Base-by-base conservation (phyloP, 2,797 vertebrate species). In the Myotis findleyi region DNA sequence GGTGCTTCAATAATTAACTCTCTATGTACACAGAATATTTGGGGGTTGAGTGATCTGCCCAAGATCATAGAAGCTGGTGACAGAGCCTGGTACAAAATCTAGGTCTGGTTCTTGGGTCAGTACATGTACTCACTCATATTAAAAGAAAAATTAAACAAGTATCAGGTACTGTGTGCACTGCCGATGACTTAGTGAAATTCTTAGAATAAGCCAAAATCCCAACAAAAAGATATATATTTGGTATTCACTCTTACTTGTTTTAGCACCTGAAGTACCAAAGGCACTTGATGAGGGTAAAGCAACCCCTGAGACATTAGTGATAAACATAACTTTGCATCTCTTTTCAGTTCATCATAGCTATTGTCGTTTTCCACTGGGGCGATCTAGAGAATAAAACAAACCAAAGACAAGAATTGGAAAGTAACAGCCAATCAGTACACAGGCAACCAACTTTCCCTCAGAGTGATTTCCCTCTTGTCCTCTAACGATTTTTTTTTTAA, bases 221-320 rank as follows among this genome's bases (percentile, higher is more conserved):
- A 84, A 72, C 8, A 9, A 75, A 80, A 81, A 66, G 23, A 6
- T 25, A 76, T 49, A 59, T 62, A 66, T 27, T 53, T 16, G 7
- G n/a, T 38, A 68, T 33, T 30, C 18, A 59, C 44, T 98, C 44
- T 98, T 96, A 99, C 99, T 99, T 99, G 99, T 98, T 99, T 98
- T 97, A 99, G 98, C 96, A 99, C 98, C 97, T 97, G 97, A 97
- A 99, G 99, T 96, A 99, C 99, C 99, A 99, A 99, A 97, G 99
- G 99, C 98, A 99, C 99, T 98, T 99, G 99, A 91, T 99, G 99
- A 73, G 99, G 98, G 98, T 99, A 99, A 86, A 99, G 99, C 97
- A 99, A 99, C 94, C 99, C 99, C 99, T 99, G 99, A 98, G 99
- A 99, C 99, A 99, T 99, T 96, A 99, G 98, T 7, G 99, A 99